Evolutionary conservation across 2,797 vertebrate genomes (phyloP).

Genomic region (Anabas testudineus): DNA sequence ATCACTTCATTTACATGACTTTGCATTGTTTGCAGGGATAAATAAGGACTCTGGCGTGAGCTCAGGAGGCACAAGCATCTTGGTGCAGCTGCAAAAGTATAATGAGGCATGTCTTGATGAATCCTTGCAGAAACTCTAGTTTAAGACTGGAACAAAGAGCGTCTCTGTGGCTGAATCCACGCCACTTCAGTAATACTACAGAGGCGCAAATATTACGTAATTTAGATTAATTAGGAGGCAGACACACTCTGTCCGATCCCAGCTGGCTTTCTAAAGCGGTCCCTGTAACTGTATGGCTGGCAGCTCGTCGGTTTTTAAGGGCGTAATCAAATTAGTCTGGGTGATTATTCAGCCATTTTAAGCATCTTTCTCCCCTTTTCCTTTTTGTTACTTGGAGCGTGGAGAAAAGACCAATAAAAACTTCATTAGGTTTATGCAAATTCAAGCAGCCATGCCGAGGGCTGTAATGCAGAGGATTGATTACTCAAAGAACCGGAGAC

Average conservation of each 20-base stretch:
- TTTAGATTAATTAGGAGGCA: slow-evolving; percentile 75
- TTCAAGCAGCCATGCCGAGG: slow-evolving; percentile 62
- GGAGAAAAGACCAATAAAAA: slow-evolving; percentile 81
- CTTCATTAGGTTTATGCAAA: slow-evolving; percentile 85
- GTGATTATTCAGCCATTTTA: slow-evolving; percentile 78
- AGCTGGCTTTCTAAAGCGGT: slow-evolving; percentile 65
- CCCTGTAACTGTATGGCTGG: slow-evolving; percentile 72
- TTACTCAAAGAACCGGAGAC: slow-evolving; percentile 76
- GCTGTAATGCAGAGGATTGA: slow-evolving; percentile 76
- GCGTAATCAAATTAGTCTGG: slow-evolving; percentile 81
- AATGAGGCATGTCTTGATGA: slow-evolving; percentile 41
- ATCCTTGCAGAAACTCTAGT: slow-evolving; percentile 28
- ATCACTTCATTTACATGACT: slow-evolving; percentile 66
- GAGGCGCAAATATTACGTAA: slow-evolving; percentile 64
- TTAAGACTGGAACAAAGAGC: slow-evolving; percentile 58
- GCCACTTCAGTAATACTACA: slow-evolving; percentile 58
- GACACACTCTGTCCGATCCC: slow-evolving; percentile 48
- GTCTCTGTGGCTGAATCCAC: slow-evolving; percentile 34
- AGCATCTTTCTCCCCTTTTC: slow-evolving; percentile 56
- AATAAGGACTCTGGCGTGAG: slow-evolving; percentile 16
- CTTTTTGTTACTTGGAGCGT: slow-evolving; percentile 64
- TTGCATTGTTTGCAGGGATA: slow-evolving; percentile 47
- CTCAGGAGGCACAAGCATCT: slow-evolving; percentile 14
- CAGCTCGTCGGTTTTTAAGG: slow-evolving; percentile 70
- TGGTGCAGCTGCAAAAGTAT: slow-evolving; percentile 26